Conservation (phyloP, 2,888 invertebrate species). For the Epistrophella euchroma region DNA sequence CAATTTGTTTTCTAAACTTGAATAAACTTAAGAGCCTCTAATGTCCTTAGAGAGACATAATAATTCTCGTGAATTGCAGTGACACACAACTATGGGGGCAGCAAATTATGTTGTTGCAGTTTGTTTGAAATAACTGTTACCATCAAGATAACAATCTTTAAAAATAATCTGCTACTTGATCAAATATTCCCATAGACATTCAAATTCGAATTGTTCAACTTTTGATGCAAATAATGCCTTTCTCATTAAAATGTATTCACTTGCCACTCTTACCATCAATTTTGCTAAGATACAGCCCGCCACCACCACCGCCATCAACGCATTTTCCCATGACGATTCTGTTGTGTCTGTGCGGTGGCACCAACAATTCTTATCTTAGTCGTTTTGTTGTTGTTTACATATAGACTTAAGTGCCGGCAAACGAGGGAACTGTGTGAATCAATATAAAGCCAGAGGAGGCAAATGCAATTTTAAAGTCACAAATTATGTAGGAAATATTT, state of each 20-base stretch:
- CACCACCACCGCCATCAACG: background rate
- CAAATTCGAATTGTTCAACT: slow-evolving; percentile 55
- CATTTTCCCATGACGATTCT: slow-evolving; percentile 57
- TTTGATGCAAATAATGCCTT: slow-evolving; percentile 41
- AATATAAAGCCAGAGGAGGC: slow-evolving; percentile 8
- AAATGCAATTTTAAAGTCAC: slow-evolving; percentile 43
- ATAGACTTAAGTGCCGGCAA: background rate
- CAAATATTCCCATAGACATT: slow-evolving; percentile 58
- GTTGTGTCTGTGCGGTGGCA: background rate
- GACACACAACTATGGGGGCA: slow-evolving; percentile 22
- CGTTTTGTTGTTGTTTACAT: background rate
- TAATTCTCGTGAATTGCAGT: background rate
- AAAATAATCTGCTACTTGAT: slow-evolving; percentile 20
- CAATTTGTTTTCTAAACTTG: background rate
- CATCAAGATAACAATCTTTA: slow-evolving; percentile 52
- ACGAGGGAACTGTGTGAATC: slow-evolving; percentile 7
- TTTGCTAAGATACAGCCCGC: background rate
- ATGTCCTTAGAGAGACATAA: background rate
- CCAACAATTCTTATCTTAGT: background rate
- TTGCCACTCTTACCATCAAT: slow-evolving; percentile 17
- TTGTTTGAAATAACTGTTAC: slow-evolving; percentile 45
- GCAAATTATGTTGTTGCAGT: background rate
- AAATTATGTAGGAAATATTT: slow-evolving; percentile 33
- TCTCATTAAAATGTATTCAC: slow-evolving; percentile 64
- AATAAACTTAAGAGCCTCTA: background rate